A percentile compares a stretch with the other conserved stretches of the same genome.
phyloP scores from a whole-genome alignment of 2,888 invertebrate genomes.

The Synergus itoensis region DNA sequence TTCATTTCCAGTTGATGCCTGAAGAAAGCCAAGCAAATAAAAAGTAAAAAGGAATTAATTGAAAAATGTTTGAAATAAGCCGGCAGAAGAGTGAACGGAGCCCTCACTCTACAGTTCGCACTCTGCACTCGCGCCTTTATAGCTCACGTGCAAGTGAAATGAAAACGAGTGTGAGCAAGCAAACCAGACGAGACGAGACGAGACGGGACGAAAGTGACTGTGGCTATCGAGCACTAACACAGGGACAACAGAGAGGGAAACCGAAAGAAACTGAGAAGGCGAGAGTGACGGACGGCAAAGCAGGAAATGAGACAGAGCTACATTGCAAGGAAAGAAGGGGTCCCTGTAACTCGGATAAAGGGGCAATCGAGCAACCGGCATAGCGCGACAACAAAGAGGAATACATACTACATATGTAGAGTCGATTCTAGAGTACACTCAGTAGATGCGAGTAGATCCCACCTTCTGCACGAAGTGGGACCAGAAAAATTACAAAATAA shows the following conservation, averaged over 20 bases:
- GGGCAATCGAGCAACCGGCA: conserved; percentile 19
- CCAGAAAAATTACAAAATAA: conserved; percentile 25
- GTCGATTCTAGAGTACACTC: conserved; percentile 21
- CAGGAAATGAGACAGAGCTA: conserved; percentile 41
- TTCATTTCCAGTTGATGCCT: neutral
- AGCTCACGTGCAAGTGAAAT: conserved; percentile 43
- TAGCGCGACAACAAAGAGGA: conserved; percentile 43
- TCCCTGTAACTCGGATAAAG: conserved; percentile 30
- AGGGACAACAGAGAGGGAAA: conserved; percentile 32
- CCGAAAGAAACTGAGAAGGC: conserved; percentile 41
- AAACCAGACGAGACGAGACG: conserved; percentile 16
- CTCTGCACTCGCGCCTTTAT: neutral
- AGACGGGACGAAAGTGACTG: conserved; percentile 33
- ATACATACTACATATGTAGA: neutral
- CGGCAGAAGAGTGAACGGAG: conserved; percentile 13
- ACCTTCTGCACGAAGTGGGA: conserved; percentile 2
- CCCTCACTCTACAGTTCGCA: neutral
- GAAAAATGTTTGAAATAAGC: conserved; percentile 4
- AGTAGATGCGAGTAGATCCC: conserved; percentile 1
- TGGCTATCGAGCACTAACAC: conserved; percentile 8
- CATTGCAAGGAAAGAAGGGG: conserved; percentile 37
- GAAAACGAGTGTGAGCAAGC: conserved; percentile 45
- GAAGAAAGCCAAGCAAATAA: too few relatives aligned
- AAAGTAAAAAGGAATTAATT: neutral
- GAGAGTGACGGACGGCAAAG: conserved; percentile 43